Evolutionary conservation across 2,888 invertebrate genomes (phyloP).

Genomic region (Cryptus viduatorius): DNA sequence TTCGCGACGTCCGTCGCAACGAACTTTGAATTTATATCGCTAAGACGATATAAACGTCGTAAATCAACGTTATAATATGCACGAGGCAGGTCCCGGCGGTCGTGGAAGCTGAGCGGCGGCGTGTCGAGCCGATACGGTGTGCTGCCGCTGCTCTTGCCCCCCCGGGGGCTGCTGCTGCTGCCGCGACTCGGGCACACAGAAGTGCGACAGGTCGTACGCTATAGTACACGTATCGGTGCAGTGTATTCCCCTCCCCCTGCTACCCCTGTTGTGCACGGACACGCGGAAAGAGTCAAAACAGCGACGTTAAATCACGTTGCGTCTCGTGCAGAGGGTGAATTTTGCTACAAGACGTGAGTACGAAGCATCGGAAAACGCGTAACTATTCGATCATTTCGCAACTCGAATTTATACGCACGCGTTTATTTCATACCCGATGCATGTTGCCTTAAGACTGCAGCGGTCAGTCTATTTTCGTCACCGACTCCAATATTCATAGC

Average conservation of each 20-base stretch:
- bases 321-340: slow-evolving; percentile 67
- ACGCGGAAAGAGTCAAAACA: slow-evolving; percentile 71
- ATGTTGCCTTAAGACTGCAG: neutral
- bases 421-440: neutral
- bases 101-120: slow-evolving; percentile 58
- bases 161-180: slow-evolving; percentile 43
- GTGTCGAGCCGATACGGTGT: slow-evolving; percentile 58
- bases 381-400: neutral
- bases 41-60: slow-evolving; percentile 80
- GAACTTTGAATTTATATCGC: slow-evolving; percentile 82
- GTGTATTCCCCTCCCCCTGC: slow-evolving; percentile 28
- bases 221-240: slow-evolving; percentile 20
- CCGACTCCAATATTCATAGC: neutral
- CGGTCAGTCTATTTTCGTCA: neutral
- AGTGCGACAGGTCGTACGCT: slow-evolving; percentile 45
- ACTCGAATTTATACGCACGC: neutral
- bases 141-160: slow-evolving; percentile 36
- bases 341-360: slow-evolving; percentile 60
- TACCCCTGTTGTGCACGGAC: slow-evolving; percentile 20
- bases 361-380: neutral
- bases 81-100: slow-evolving; percentile 66
- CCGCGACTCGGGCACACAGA: slow-evolving; percentile 51
- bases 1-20: slow-evolving; percentile 70
- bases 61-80: slow-evolving; percentile 81
- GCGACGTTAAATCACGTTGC: slow-evolving; percentile 76